Percentiles rank a stretch among this genome's conserved stretches.
phyloP scores from a whole-genome alignment of 2,797 vertebrate species.

The Clarias pachynema region DNA sequence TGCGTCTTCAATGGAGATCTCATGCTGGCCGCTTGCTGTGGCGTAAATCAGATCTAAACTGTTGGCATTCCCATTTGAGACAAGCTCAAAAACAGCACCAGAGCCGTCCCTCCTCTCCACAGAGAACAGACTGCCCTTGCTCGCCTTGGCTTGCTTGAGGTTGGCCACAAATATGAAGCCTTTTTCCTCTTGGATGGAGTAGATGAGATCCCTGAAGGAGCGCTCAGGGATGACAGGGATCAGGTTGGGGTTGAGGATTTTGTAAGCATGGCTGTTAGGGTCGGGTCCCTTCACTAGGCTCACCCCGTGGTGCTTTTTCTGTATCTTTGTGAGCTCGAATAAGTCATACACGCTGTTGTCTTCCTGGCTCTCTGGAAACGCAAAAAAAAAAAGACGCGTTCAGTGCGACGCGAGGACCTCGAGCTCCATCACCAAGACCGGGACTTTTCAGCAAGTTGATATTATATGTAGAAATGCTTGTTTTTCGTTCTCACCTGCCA shows the following conservation, averaged over 20 bases:
- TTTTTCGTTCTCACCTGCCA: constrained; percentile 83
- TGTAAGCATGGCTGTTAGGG: constrained; percentile 90
- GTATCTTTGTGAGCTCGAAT: constrained; percentile 83
- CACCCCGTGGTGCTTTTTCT: constrained; percentile 84
- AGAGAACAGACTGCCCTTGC: constrained; percentile 83
- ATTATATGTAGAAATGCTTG: neutral
- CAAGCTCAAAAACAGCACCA: constrained; percentile 88
- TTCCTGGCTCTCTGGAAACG: constrained; percentile 77
- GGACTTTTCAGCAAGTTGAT: neutral
- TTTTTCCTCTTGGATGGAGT: constrained; percentile 88
- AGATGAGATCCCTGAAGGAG: constrained; percentile 92
- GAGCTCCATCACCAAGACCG: neutral
- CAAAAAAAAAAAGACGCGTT: neutral
- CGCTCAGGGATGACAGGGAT: constrained; percentile 87
- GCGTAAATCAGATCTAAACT: constrained; percentile 90
- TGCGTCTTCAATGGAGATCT: constrained; percentile 90
- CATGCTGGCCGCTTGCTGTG: constrained; percentile 79
- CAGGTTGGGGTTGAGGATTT: constrained; percentile 87
- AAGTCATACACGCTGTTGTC: constrained; percentile 93
- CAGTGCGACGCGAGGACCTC: neutral
- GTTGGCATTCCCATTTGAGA: constrained; percentile 91
- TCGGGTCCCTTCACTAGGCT: constrained; percentile 89
- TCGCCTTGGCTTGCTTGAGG: constrained; percentile 89
- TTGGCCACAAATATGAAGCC: constrained; percentile 93
- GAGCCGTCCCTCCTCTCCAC: constrained; percentile 87